Evolutionary conservation across 2,888 invertebrate genomes (phyloP).

Genomic region (Drosophila acutilabella): DNA sequence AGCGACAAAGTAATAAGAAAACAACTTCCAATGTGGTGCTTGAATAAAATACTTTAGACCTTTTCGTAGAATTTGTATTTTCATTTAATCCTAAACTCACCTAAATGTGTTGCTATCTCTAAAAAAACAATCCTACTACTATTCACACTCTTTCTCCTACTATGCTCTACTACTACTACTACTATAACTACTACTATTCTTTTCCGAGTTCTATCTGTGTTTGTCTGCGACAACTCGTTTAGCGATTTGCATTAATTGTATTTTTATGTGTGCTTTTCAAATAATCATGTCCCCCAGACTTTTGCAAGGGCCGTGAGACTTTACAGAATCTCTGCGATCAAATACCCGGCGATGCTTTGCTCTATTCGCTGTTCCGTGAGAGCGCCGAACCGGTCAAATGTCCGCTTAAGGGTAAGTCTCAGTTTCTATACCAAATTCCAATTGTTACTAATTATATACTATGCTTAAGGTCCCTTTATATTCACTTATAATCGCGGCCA

Average conservation of each 20-base stretch:
- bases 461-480: conserved; percentile 87
- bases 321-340: conserved; percentile 93
- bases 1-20: not conserved
- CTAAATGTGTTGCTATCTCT: conserved; percentile 68
- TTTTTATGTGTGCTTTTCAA: conserved; percentile 81
- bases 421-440: not conserved
- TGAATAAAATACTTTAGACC: conserved; percentile 42
- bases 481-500: conserved; percentile 97
- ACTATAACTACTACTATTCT: conserved; percentile 35
- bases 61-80: conserved; percentile 60
- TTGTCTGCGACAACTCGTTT: conserved; percentile 61
- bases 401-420: conserved; percentile 87
- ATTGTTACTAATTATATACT: too few species aligned
- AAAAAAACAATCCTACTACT: conserved; percentile 28
- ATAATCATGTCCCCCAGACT: conserved; percentile 85
- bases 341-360: conserved; percentile 94
- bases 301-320: conserved; percentile 87
- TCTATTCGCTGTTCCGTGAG: conserved; percentile 95
- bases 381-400: conserved; percentile 95
- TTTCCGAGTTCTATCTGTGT: conserved; percentile 58
- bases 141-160: conserved; percentile 19
- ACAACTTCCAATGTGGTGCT: conserved; percentile 63
- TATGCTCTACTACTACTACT: conserved; percentile 3
- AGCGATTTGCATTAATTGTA: conserved; percentile 85
- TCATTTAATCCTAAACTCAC: conserved; percentile 53